A percentile compares a stretch with the other conserved stretches of the same genome.
phyloP scores from a whole-genome alignment of 2,797 vertebrate species.

The Pelochelys cantorii region DNA sequence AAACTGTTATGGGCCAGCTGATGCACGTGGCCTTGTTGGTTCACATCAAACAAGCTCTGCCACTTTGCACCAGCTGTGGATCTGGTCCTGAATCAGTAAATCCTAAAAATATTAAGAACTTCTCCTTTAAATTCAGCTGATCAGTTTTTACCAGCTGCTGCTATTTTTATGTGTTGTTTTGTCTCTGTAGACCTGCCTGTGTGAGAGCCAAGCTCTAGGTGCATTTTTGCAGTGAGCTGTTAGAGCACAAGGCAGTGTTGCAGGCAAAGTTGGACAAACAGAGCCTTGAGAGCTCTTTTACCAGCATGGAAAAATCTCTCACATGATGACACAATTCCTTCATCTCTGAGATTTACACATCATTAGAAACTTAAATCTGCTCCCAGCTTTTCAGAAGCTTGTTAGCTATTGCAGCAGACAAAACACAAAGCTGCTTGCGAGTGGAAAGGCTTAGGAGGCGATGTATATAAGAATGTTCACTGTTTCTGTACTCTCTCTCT shows the following conservation, averaged over 20 bases:
- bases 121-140: slow-evolving; percentile 37
- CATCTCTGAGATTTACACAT: slow-evolving; percentile 70
- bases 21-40: background rate
- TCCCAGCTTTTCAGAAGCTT: slow-evolving; percentile 71
- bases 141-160: background rate
- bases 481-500: background rate
- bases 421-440: slow-evolving; percentile 37
- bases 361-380: slow-evolving; percentile 70
- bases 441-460: slow-evolving; percentile 49
- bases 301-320: slow-evolving; percentile 55
- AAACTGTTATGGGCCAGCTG: background rate
- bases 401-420: slow-evolving; percentile 56
- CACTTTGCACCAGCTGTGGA: background rate
- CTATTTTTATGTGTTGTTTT: slow-evolving; percentile 57
- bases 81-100: slow-evolving; percentile 5
- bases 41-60: background rate
- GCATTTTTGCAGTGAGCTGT: slow-evolving; percentile 19
- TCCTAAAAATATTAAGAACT: slow-evolving; percentile 17
- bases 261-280: background rate
- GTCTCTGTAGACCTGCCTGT: slow-evolving; percentile 12
- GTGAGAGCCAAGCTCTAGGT: slow-evolving; percentile 41
- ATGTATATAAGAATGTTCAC: background rate
- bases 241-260: slow-evolving; percentile 22
- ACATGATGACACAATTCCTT: slow-evolving; percentile 73
- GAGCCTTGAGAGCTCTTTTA: slow-evolving; percentile 24